These are phyloP conservation scores for Rhizomys pruinosus DNA, from an alignment of 2,113 vertebrate genomes.

Conservation along the genomic window DNA sequence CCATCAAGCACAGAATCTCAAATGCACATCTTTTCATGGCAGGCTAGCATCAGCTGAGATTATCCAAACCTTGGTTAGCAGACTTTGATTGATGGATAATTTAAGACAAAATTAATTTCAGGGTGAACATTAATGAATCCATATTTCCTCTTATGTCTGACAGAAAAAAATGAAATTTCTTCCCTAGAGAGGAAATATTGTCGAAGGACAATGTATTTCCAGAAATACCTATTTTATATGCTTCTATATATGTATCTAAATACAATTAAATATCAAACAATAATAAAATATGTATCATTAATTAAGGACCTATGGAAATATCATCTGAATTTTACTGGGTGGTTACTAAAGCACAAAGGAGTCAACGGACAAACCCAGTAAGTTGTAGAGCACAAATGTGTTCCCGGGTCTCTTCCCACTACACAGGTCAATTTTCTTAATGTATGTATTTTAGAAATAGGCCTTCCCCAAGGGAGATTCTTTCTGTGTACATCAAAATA, in stretches of 20 bases:
- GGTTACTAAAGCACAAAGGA: neutral
- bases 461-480: neutral
- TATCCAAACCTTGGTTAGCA: neutral
- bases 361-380: neutral
- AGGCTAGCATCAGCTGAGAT: neutral
- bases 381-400: neutral
- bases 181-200: neutral
- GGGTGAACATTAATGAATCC: neutral
- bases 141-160: neutral
- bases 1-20: neutral
- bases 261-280: constrained; percentile 29
- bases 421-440: neutral
- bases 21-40: neutral
- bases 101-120: constrained; percentile 21
- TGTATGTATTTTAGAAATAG: constrained; percentile 4
- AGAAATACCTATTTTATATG: neutral
- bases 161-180: neutral
- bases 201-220: constrained; percentile 3
- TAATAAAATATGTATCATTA: neutral
- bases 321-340: neutral
- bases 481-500: constrained; percentile 24
- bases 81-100: constrained; percentile 3
- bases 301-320: neutral
- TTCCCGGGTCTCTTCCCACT: neutral
- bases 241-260: neutral